Base-by-base conservation (phyloP, 2,888 invertebrate genomes). In the Acronicta aceris region DNA sequence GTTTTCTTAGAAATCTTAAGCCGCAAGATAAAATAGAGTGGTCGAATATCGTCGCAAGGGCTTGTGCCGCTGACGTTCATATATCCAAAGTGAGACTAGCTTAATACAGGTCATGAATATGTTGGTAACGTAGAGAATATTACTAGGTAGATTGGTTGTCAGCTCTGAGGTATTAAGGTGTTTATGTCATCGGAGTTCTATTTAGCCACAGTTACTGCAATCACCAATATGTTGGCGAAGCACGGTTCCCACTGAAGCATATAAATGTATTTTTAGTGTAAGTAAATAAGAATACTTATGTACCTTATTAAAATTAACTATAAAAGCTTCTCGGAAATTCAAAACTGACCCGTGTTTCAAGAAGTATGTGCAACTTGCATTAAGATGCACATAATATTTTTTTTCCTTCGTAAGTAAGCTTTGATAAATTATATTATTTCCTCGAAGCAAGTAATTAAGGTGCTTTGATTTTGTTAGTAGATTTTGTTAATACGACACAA, bases 351-450 rank as follows among this genome's bases (percentile, higher is more conserved):
- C 2, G 41, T 36, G 13, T 52, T 51, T 33, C 15, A 52, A 27
- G n/a, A 43, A 48, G n/a, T 25, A 9, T 13, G 27, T 48, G 38
- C 71, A 49, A 16, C 25, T 48, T 25, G 0, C 45, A 33, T 59
- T 42, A 43, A 49, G 5, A 62, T 70, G 52, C 48, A 45, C 48
- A 70, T 70, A 33, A 36, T 61, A 52, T 52, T 40, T 27, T 17
- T 43, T 43, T 45, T 36, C 48, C 33, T 61, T 47, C 21, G 42
- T 40, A 47, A 68, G 42, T 40, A 47, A 69, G 42, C 30, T 33
- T n/a, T 57, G 42, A 69, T 65, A 47, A 61, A 61, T 51, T 30
- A 52, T 52, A 42, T 48, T 45, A 43, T 51, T 43, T 62, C 10
- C 33, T 12, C 27, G 17, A 47, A 9, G 30, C 17, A 9, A 21